Conservation (phyloP, 2,888 invertebrate species). For the Papilio gigon region DNA sequence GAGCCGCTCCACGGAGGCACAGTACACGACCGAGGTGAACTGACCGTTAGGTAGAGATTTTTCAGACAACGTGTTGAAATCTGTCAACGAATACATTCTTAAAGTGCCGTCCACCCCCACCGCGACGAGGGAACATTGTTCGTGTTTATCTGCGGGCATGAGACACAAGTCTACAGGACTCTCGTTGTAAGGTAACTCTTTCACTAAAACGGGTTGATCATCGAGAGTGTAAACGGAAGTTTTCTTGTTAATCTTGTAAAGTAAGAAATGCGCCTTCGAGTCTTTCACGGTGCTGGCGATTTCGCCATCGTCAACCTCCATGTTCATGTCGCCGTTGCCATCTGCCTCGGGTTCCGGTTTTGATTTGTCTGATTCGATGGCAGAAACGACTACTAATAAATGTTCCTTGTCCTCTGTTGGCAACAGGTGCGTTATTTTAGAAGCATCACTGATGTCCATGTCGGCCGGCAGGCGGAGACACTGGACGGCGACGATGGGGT, state of each 20-base stretch:
- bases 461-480: constrained; percentile 81
- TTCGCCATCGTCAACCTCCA: constrained; percentile 74
- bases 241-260: constrained; percentile 70
- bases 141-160: constrained; percentile 80
- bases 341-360: constrained; percentile 65
- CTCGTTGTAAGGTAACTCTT: constrained; percentile 84
- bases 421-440: constrained; percentile 84
- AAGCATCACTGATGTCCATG: constrained; percentile 74
- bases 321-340: constrained; percentile 69
- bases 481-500: constrained; percentile 80
- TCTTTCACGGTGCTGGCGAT: constrained; percentile 60
- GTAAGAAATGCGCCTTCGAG: constrained; percentile 67
- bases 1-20: constrained; percentile 92
- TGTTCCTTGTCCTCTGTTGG: constrained; percentile 87
- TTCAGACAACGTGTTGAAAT: constrained; percentile 85
- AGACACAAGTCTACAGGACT: constrained; percentile 87
- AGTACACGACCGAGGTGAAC: constrained; percentile 92
- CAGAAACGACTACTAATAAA: constrained; percentile 83
- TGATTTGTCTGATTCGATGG: constrained; percentile 63
- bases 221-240: constrained; percentile 71
- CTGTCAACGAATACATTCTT: constrained; percentile 87
- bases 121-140: constrained; percentile 85
- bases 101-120: constrained; percentile 90
- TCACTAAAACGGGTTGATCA: constrained; percentile 83
- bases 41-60: constrained; percentile 86